These are phyloP conservation scores for Nemapogon koenigi DNA, from an alignment of 2,888 invertebrate genomes.

Conservation along the genomic window DNA sequence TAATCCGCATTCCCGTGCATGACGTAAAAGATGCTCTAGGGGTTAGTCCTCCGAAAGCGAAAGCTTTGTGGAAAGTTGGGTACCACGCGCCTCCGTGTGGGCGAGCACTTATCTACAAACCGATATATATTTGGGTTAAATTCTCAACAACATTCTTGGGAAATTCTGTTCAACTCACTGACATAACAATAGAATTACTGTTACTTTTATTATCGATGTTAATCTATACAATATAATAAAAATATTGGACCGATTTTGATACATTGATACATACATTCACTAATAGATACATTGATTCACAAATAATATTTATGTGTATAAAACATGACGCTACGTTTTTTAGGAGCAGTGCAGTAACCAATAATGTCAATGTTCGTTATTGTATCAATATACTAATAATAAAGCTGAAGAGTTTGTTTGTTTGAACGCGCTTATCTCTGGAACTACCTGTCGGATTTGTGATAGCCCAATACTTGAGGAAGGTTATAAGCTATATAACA, in stretches of 20 bases:
- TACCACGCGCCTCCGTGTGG: conserved; percentile 23
- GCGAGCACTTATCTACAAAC: conserved; percentile 36
- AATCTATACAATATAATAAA: background rate
- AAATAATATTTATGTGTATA: no score
- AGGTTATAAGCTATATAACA: no score
- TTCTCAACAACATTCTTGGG: conserved; percentile 27
- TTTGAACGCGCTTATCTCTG: no score
- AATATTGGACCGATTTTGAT: background rate
- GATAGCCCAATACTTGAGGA: no score
- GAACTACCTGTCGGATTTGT: no score
- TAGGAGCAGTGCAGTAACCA: no score
- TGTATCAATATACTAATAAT: no score
- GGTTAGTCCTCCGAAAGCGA: conserved; percentile 57
- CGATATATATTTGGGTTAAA: conserved; percentile 49
- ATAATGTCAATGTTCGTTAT: no score
- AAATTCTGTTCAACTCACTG: conserved; percentile 10
- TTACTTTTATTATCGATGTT: background rate
- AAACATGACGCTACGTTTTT: no score
- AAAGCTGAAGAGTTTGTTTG: no score
- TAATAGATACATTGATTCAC: background rate
- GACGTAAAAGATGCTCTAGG: no score
- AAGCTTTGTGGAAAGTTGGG: conserved; percentile 59
- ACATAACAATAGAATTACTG: background rate
- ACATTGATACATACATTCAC: background rate
- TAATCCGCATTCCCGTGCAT: no score